A percentile compares a stretch with the other conserved stretches of the same genome.
Conservation (phyloP, 2,797 vertebrate species). For the Tinamus major region DNA sequence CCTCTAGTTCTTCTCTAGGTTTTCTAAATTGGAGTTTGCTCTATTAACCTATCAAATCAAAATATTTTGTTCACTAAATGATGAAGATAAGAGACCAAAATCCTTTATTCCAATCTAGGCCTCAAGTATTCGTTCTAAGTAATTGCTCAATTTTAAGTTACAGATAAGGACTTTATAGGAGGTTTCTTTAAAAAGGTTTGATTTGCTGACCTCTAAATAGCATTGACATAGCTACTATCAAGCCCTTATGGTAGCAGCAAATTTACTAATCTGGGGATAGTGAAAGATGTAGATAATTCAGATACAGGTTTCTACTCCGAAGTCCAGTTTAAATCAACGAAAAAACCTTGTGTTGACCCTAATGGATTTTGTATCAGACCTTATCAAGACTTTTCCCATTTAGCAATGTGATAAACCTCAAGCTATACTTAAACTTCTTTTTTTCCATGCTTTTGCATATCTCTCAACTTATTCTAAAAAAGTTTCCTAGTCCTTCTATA, state of each 20-base stretch:
- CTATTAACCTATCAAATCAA: background rate
- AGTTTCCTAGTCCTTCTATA: background rate
- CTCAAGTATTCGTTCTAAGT: background rate
- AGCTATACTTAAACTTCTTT: background rate
- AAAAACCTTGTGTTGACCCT: background rate
- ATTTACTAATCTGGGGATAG: background rate
- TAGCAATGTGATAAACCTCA: background rate
- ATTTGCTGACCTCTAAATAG: background rate
- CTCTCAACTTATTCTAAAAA: background rate
- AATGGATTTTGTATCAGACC: background rate
- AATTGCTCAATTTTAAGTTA: background rate
- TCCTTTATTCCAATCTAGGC: background rate
- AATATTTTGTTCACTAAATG: background rate
- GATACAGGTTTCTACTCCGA: background rate
- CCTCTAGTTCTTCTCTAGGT: background rate
- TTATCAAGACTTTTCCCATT: background rate
- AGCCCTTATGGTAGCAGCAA: background rate
- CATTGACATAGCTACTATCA: background rate
- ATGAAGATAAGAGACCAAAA: background rate
- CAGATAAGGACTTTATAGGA: background rate
- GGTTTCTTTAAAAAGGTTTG: background rate
- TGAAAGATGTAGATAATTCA: background rate
- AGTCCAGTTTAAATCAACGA: background rate
- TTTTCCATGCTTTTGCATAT: background rate
- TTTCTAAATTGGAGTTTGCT: background rate